Evolutionary conservation across 2,797 vertebrate species (phyloP).

Genomic region (Martes flavigula): DNA sequence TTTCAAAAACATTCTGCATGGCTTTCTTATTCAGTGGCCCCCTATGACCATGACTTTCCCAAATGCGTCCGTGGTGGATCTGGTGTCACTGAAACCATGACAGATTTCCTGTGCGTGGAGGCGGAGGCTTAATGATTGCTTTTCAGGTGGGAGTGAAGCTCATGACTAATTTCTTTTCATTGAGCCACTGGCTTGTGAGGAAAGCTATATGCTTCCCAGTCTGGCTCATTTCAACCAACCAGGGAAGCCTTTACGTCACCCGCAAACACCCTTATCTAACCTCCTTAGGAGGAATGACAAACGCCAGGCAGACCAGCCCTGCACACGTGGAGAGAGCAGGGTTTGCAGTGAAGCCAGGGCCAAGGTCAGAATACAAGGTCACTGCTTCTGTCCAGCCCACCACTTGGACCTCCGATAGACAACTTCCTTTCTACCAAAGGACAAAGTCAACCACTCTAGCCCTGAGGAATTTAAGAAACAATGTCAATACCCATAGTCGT

Average conservation of each 20-base stretch:
- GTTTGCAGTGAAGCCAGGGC: background rate
- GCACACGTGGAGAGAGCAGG: background rate
- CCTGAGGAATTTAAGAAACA: background rate
- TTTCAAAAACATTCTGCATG: background rate
- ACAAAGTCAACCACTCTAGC: background rate
- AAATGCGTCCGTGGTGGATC: background rate
- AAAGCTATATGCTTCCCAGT: background rate
- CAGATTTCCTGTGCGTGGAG: background rate
- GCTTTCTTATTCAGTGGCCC: background rate
- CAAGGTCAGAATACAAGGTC: background rate
- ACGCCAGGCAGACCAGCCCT: background rate
- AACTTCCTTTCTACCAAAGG: background rate
- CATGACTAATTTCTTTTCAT: constrained; percentile 31
- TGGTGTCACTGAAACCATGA: background rate
- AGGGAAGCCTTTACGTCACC: background rate
- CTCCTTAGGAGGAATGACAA: background rate
- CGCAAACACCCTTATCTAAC: background rate
- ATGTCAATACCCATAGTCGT: fast-evolving
- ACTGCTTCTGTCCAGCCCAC: fast-evolving
- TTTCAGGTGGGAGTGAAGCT: background rate
- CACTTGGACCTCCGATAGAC: background rate
- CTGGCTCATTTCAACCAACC: background rate
- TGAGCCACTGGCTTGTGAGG: background rate
- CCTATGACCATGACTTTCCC: background rate
- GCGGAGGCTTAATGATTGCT: background rate